phyloP scores from a whole-genome alignment of 2,888 invertebrate species.

The Pheosia tremula region DNA sequence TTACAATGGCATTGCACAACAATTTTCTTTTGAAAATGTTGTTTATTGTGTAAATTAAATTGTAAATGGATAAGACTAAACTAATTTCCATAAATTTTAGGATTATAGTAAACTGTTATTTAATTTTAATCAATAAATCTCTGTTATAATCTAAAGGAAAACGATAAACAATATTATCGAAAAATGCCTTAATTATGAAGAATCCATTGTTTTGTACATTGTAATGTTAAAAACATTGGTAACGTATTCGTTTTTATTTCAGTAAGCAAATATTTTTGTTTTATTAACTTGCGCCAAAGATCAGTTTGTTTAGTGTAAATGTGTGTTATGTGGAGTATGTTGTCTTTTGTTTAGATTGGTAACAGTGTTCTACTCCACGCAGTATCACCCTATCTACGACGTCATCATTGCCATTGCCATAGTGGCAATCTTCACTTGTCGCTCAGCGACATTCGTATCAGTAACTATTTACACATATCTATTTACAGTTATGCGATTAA shows the following conservation, averaged over 20 bases:
- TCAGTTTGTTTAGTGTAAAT: slow-evolving; percentile 36
- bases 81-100: too few species aligned
- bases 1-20: too few species aligned
- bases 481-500: slow-evolving; percentile 77
- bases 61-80: too few species aligned
- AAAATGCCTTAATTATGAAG: slow-evolving; percentile 11
- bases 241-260: slow-evolving; percentile 26
- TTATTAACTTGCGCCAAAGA: slow-evolving; percentile 44
- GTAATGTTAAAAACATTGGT: slow-evolving; percentile 44
- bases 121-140: neutral
- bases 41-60: too few species aligned
- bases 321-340: slow-evolving; percentile 35
- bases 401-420: slow-evolving; percentile 44
- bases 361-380: slow-evolving; percentile 62
- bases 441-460: slow-evolving; percentile 75
- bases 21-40: too few species aligned
- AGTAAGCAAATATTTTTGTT: slow-evolving; percentile 18
- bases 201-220: slow-evolving; percentile 42
- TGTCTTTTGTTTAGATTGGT: slow-evolving; percentile 61
- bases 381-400: slow-evolving; percentile 56
- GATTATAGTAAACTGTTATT: too few species aligned
- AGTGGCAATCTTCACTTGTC: slow-evolving; percentile 56
- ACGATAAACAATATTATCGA: neutral
- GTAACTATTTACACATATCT: slow-evolving; percentile 79
- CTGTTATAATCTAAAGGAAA: neutral